Evolutionary conservation across 2,888 invertebrate genomes (phyloP).

Genomic region (Trichopria drosophilae): DNA sequence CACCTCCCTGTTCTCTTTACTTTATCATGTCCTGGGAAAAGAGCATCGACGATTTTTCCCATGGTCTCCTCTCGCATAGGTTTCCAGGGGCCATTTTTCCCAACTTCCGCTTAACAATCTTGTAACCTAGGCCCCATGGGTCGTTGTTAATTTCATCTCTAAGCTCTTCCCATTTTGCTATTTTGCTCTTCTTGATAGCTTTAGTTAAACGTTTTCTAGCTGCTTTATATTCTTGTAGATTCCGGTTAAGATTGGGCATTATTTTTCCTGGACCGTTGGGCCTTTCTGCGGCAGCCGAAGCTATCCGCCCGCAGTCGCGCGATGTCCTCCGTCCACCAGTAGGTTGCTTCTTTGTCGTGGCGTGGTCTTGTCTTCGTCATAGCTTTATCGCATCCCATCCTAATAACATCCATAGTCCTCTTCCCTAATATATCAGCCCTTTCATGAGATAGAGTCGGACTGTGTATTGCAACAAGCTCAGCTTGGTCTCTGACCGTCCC

Average conservation of each 20-base stretch:
- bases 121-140: conserved; percentile 26
- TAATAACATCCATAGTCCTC: too few relatives aligned
- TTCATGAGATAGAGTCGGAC: too few relatives aligned
- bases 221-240: not conserved
- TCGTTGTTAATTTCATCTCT: conserved; percentile 14
- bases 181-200: conserved; percentile 12
- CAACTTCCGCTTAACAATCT: conserved; percentile 13
- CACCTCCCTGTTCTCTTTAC: not conserved
- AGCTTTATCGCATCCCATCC: too few relatives aligned
- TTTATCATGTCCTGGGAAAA: conserved; percentile 17
- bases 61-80: not conserved
- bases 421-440: too few relatives aligned
- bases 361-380: too few relatives aligned
- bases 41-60: conserved; percentile 15
- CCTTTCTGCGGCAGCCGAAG: too few relatives aligned
- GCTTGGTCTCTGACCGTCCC: too few relatives aligned
- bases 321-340: conserved; percentile 6
- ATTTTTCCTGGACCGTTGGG: conserved; percentile 4
- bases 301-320: conserved; percentile 8
- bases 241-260: too few relatives aligned
- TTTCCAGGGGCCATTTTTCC: not conserved
- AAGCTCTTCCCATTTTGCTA: not conserved
- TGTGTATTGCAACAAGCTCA: too few relatives aligned
- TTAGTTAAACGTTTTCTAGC: not conserved
- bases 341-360: not conserved